Conservation (phyloP, 2,888 invertebrate species). For the Troides aeacus region DNA sequence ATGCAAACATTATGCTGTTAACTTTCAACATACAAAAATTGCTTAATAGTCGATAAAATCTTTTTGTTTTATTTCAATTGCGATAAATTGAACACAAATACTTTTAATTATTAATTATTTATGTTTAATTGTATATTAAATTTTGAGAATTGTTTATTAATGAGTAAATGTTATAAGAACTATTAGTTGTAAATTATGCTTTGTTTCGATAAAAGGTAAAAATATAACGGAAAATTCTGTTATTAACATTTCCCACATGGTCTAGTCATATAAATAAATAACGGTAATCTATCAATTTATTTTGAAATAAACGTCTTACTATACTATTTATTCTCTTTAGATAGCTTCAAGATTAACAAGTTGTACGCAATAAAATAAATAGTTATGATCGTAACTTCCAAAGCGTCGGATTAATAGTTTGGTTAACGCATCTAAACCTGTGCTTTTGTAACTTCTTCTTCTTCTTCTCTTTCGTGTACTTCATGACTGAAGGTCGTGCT, state of each 20-base stretch:
- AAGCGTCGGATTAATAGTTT: conserved; percentile 60
- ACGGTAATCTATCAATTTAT: not conserved
- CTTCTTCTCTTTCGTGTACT: too few species aligned
- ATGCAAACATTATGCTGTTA: too few species aligned
- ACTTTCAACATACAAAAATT: too few species aligned
- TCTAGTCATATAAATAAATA: not conserved
- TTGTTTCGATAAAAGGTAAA: not conserved
- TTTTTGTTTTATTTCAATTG: too few species aligned
- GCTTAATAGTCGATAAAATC: too few species aligned
- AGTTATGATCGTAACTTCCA: conserved; percentile 65
- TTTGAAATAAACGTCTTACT: too few species aligned
- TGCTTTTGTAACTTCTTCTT: conserved; percentile 27
- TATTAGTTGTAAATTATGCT: not conserved
- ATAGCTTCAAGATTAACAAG: conserved; percentile 27
- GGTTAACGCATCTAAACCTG: conserved; percentile 51
- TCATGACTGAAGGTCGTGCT: too few species aligned
- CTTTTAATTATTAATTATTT: too few species aligned
- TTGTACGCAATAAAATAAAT: conserved; percentile 59
- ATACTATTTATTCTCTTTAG: conserved; percentile 19
- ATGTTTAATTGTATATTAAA: too few species aligned
- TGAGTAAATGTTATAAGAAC: too few species aligned
- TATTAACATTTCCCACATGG: not conserved
- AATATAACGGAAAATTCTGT: not conserved
- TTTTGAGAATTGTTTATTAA: too few species aligned
- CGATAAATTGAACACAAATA: too few species aligned